These are phyloP conservation scores for Chouioia cunea DNA, from an alignment of 2,888 invertebrate genomes.

Conservation along the genomic window DNA sequence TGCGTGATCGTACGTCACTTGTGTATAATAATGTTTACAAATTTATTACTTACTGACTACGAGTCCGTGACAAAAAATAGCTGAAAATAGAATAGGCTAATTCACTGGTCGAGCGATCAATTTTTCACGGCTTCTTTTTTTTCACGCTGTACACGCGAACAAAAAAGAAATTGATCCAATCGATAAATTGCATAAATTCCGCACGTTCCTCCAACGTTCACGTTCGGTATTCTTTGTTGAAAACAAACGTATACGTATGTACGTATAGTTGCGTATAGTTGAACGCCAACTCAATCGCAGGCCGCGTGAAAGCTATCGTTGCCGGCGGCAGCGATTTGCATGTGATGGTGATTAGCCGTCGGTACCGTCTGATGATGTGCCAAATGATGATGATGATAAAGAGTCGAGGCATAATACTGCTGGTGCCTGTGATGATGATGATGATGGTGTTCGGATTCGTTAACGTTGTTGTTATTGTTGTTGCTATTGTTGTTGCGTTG, in stretches of 20 bases:
- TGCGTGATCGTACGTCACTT: too few species aligned
- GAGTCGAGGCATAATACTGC: conserved; percentile 66
- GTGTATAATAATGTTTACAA: conserved; percentile 1
- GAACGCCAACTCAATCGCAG: conserved; percentile 27
- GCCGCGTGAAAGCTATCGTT: conserved; percentile 41
- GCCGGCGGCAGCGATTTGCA: conserved; percentile 54
- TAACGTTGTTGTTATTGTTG: conserved; percentile 33
- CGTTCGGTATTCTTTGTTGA: too few species aligned
- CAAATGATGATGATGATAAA: conserved; percentile 65
- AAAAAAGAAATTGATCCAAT: too few species aligned
- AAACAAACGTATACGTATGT: too few species aligned
- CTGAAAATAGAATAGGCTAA: not conserved
- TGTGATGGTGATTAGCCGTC: conserved; percentile 53
- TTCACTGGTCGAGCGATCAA: not conserved
- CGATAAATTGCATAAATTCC: too few species aligned
- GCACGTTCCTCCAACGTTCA: too few species aligned
- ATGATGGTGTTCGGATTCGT: conserved; percentile 53
- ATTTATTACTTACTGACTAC: conserved; percentile 27
- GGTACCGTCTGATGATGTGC: conserved; percentile 52
- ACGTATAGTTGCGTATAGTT: too few species aligned
- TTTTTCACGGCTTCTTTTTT: conserved; percentile 7
- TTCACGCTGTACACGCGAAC: too few species aligned
- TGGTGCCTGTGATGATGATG: conserved; percentile 63
- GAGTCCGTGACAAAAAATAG: conserved; percentile 10
- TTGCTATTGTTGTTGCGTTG: conserved; percentile 39